Conservation (phyloP, 2,797 vertebrate genomes). For the Pitangus sulphuratus region DNA sequence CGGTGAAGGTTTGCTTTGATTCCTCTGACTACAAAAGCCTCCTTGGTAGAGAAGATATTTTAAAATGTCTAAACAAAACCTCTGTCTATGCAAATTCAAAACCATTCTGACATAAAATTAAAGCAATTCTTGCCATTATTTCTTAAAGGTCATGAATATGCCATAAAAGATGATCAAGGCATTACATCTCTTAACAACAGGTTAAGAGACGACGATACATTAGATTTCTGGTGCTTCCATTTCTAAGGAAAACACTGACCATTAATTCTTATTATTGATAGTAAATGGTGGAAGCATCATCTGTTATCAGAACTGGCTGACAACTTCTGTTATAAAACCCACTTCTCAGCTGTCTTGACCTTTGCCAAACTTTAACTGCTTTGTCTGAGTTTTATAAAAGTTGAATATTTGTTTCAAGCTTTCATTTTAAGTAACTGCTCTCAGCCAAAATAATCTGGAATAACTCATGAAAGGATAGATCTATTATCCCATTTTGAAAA, state of each 20-base stretch:
- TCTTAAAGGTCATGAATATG: constrained; percentile 29
- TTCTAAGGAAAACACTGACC: background rate
- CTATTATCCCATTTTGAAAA: background rate
- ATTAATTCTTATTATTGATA: background rate
- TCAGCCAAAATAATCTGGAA: background rate
- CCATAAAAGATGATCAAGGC: background rate
- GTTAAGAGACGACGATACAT: background rate
- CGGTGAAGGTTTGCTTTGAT: constrained; percentile 43
- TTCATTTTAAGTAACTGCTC: background rate
- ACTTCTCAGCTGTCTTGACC: background rate
- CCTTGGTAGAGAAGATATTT: background rate
- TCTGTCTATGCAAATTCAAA: constrained; percentile 39
- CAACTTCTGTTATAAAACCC: background rate
- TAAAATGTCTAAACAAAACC: constrained; percentile 33
- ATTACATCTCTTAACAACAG: background rate
- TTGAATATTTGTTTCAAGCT: background rate
- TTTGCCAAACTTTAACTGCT: background rate
- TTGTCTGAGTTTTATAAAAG: background rate
- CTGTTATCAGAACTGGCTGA: background rate
- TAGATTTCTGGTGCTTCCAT: background rate
- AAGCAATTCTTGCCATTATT: constrained; percentile 11
- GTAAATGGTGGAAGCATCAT: background rate
- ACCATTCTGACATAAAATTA: constrained; percentile 18
- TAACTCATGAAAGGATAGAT: background rate
- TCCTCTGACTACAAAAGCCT: constrained; percentile 46